Conservation (phyloP, 2,113 vertebrate species). For the Pseudonaja textilis region DNA sequence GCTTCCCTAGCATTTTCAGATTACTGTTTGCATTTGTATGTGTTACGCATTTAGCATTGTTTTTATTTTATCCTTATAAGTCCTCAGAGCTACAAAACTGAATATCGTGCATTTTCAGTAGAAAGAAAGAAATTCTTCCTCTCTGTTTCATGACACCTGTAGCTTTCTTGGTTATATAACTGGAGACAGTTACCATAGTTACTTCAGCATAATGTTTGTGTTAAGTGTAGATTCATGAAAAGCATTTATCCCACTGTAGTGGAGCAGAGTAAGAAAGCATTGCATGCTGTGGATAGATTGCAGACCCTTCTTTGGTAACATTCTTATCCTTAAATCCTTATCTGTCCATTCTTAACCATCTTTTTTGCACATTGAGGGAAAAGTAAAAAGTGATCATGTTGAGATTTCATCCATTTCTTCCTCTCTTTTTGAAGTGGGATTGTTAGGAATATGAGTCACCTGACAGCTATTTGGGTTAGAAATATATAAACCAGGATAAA, state of each 20-base stretch:
- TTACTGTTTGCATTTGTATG: neutral
- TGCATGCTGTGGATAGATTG: slow-evolving; percentile 28
- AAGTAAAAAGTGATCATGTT: slow-evolving; percentile 28
- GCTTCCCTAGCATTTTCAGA: neutral
- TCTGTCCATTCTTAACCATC: neutral
- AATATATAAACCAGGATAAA: too few species aligned
- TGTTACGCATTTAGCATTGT: neutral
- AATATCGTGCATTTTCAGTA: neutral
- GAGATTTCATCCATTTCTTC: slow-evolving; percentile 16
- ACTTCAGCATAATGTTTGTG: slow-evolving; percentile 20
- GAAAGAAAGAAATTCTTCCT: slow-evolving; percentile 12
- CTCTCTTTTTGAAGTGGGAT: neutral
- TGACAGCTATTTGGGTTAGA: too few species aligned
- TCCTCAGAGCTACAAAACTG: neutral
- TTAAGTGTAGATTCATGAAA: slow-evolving; percentile 19
- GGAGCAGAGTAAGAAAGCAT: neutral
- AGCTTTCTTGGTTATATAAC: slow-evolving; percentile 5
- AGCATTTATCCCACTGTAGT: slow-evolving; percentile 20
- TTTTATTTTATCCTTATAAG: neutral
- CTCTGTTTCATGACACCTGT: slow-evolving; percentile 15
- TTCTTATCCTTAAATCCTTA: slow-evolving; percentile 28
- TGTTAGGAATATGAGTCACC: too few species aligned
- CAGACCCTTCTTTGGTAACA: neutral
- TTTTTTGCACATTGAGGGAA: slow-evolving; percentile 41
- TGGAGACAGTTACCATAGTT: slow-evolving; percentile 14